These are phyloP conservation scores for Serinus canaria DNA, from an alignment of 2,113 vertebrate genomes.

Conservation along the genomic window DNA sequence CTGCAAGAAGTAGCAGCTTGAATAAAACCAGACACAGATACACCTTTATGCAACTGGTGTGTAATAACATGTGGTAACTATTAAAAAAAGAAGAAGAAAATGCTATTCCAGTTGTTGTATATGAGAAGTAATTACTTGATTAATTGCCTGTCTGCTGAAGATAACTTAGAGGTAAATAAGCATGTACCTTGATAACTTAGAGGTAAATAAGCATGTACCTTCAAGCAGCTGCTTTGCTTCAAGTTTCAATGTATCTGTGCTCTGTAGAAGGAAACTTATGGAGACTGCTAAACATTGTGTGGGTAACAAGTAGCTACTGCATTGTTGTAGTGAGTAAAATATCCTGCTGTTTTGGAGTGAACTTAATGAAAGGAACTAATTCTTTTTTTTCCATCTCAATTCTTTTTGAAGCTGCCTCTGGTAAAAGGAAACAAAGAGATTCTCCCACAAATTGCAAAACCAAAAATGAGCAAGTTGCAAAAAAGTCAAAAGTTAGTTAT, in stretches of 20 bases:
- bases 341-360: not conserved
- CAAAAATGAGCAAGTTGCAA: conserved; percentile 61
- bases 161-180: not conserved
- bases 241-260: not conserved
- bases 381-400: not conserved
- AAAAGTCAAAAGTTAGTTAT: conserved; percentile 72
- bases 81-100: not conserved
- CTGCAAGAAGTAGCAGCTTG: not conserved
- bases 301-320: not conserved
- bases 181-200: not conserved
- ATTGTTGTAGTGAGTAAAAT: not conserved
- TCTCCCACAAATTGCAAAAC: conserved; percentile 54
- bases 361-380: not conserved
- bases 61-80: not conserved
- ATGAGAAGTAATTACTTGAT: not conserved
- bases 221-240: not conserved
- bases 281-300: not conserved
- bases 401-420: conserved; percentile 62
- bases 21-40: not conserved
- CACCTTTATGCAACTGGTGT: not conserved
- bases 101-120: not conserved
- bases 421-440: conserved; percentile 78
- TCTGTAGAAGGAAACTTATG: not conserved
- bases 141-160: not conserved
- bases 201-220: not conserved